These are phyloP conservation scores for Phyto melanocephala DNA, from an alignment of 2,888 invertebrate genomes.

Conservation along the genomic window DNA sequence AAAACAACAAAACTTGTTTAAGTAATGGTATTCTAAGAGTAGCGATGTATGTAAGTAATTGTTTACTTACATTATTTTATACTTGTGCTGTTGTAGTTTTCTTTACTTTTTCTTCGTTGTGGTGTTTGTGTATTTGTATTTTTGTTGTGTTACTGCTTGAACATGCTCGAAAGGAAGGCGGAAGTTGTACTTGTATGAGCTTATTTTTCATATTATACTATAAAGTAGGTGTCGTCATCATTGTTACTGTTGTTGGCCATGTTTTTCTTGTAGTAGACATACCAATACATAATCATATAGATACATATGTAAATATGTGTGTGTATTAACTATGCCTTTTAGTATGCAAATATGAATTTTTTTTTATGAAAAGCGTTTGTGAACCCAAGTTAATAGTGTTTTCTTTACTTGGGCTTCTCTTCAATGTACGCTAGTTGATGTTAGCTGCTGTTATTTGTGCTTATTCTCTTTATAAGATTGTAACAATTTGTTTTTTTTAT, in stretches of 20 bases:
- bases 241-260: background rate
- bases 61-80: background rate
- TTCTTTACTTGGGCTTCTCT: background rate
- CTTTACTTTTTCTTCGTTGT: background rate
- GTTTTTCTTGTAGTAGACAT: background rate
- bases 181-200: slow-evolving; percentile 58
- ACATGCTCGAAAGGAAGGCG: slow-evolving; percentile 59
- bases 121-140: slow-evolving; percentile 18
- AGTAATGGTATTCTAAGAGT: background rate
- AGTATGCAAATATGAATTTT: slow-evolving; percentile 28
- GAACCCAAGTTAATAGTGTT: slow-evolving; percentile 51
- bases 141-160: slow-evolving; percentile 44
- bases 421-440: background rate
- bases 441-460: background rate
- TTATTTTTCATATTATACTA: slow-evolving; percentile 43
- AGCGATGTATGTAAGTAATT: background rate
- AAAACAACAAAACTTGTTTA: too few species aligned
- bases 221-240: slow-evolving; percentile 56
- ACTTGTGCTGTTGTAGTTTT: background rate
- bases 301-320: background rate
- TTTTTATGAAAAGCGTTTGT: slow-evolving; percentile 48
- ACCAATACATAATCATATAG: background rate
- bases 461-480: background rate
- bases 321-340: background rate
- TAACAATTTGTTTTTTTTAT: slow-evolving; percentile 1